A percentile compares a stretch with the other conserved stretches of the same genome.
Conservation (phyloP, 2,797 vertebrate species). For the Notolabrus celidotus region DNA sequence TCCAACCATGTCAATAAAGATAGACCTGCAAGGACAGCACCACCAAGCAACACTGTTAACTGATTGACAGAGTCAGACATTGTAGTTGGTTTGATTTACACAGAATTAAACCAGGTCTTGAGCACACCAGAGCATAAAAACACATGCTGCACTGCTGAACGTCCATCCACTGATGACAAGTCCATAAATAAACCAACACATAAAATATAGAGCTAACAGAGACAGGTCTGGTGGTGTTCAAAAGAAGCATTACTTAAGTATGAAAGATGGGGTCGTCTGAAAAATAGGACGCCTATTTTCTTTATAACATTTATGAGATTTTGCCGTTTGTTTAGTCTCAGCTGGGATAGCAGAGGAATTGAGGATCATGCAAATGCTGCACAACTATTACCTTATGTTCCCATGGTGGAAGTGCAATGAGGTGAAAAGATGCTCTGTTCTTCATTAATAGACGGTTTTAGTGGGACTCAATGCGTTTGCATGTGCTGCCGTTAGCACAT, state of each 20-base stretch:
- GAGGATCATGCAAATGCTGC: conserved; percentile 15
- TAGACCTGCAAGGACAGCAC: not conserved
- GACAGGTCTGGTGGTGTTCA: not conserved
- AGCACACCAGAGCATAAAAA: conserved; percentile 39
- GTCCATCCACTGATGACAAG: not conserved
- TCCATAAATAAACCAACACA: conserved; percentile 11
- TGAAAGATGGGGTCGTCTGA: not conserved
- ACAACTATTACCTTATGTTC: conserved; percentile 5
- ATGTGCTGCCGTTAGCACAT: conserved; percentile 22
- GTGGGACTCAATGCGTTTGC: conserved; percentile 9
- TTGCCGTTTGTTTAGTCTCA: not conserved
- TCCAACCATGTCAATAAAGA: conserved; percentile 4
- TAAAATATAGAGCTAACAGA: conserved; percentile 4
- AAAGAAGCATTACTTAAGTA: not conserved
- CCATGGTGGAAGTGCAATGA: not conserved
- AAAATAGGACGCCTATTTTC: not conserved
- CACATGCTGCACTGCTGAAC: conserved; percentile 38
- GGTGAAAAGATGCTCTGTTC: not conserved
- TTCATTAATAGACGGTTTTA: not conserved
- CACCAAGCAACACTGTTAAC: conserved; percentile 4
- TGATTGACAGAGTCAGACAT: conserved; percentile 5
- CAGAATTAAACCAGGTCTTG: not conserved
- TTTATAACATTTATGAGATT: not conserved
- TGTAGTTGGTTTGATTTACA: conserved; percentile 13
- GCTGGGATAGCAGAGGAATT: not conserved